Evolutionary conservation across 2,888 invertebrate genomes (phyloP).

Genomic region (Thereva nobilitata): DNA sequence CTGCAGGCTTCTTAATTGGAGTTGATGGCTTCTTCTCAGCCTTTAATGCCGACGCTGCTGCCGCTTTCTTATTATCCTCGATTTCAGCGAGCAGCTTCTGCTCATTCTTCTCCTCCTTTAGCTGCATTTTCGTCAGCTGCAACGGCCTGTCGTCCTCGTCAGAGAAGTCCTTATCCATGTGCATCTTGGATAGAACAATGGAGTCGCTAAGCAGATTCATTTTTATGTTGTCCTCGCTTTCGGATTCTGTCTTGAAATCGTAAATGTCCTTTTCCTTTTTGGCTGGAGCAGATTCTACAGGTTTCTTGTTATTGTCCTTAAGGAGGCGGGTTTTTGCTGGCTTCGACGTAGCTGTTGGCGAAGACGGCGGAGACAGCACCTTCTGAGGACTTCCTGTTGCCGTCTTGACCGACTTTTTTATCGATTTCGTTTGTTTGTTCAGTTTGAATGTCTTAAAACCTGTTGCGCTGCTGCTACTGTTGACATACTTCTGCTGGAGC

Average conservation of each 20-base stretch:
- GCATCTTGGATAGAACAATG: slow-evolving; percentile 22
- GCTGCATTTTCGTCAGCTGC: slow-evolving; percentile 44
- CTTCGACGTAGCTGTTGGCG: background rate
- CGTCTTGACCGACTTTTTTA: slow-evolving; percentile 31
- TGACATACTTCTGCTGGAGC: slow-evolving; percentile 37
- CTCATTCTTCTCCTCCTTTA: slow-evolving; percentile 15
- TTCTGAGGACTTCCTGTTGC: slow-evolving; percentile 5
- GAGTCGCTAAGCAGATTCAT: slow-evolving; percentile 53
- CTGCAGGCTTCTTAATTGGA: slow-evolving; percentile 32
- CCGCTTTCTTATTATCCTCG: background rate
- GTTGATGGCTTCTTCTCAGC: slow-evolving; percentile 20
- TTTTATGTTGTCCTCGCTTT: slow-evolving; percentile 56
- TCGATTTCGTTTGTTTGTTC: slow-evolving; percentile 42
- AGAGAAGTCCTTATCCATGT: slow-evolving; percentile 48
- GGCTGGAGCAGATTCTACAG: slow-evolving; percentile 13
- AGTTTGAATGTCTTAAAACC: slow-evolving; percentile 36
- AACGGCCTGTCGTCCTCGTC: slow-evolving; percentile 54
- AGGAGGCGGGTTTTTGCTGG: slow-evolving; percentile 22
- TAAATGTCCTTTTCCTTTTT: slow-evolving; percentile 50
- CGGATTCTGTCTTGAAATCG: slow-evolving; percentile 57
- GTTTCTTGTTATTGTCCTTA: slow-evolving; percentile 30
- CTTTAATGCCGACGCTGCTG: background rate
- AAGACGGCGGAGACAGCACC: background rate
- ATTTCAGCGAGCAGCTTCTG: slow-evolving; percentile 1
- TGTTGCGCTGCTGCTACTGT: slow-evolving; percentile 13